Base-by-base conservation (phyloP, 2,888 invertebrate species). In the Meandrusa payeni region DNA sequence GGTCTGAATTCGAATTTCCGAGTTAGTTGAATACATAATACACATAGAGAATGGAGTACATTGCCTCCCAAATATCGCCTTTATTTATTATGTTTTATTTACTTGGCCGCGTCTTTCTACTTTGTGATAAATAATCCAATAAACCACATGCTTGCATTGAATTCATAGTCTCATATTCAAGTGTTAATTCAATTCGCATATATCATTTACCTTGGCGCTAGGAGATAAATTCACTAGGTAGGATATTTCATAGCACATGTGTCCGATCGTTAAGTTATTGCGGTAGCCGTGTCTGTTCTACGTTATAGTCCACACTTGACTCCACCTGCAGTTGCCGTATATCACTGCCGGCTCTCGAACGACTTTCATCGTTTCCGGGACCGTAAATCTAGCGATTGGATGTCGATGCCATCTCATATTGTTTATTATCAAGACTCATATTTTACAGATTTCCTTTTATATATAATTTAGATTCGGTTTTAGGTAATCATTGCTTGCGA, bases 361-460 rank as follows among this genome's bases (percentile, higher is more conserved):
- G 32, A 43, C 32, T 26, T 43, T 43, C 27, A 43, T 43, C 13
- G 43, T 15, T 43, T 32, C 32, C 20, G 5, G 6, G 26, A 43
- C 15, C 32, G 27, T 43, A 43, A 43, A 43, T 43, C 38, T 26
- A 10, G 26, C 26, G 17, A 31, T 20, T 29, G 13, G 12, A 19
- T 17, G 9, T 31, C 31, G 31, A 19, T 17, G 12, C 12, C 17
- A 2, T 6, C 4, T 11, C n/a, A 28, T 20, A 9, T 2, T 6
- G 7, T 11, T 12, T 17, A 23, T 9, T 17, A 7, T 1, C 7
- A 2, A 10, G 2, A 9, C 2, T 9, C 29, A 29, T 10, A 34
- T 19, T n/a, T 17, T 29, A 9, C 5, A 6, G n/a, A 23, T 23
- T 4, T 27, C 11, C 11, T 5, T 26, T 26, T 10, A 26, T 10